A percentile compares a stretch with the other conserved stretches of the same genome.
Conservation (phyloP, 2,888 invertebrate genomes). For the Athrips mouffetella region DNA sequence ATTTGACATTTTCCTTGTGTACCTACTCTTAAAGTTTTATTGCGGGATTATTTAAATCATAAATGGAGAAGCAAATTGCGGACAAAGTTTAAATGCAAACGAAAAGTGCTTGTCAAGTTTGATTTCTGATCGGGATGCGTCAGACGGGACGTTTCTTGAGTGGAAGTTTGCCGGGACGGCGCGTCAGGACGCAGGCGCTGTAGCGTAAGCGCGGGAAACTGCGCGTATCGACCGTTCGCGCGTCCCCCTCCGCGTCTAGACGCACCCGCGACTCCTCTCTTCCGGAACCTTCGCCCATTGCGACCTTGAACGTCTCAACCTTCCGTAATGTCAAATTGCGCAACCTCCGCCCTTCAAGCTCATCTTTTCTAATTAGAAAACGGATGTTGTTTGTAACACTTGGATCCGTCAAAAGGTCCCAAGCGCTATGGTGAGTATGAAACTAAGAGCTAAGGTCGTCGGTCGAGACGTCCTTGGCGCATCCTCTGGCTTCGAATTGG, state of each 20-base stretch:
- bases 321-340: constrained; percentile 70
- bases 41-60: not conserved
- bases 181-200: constrained; percentile 65
- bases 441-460: constrained; percentile 42
- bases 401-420: constrained; percentile 30
- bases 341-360: constrained; percentile 43
- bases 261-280: constrained; percentile 68
- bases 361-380: constrained; percentile 47
- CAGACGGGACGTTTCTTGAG: constrained; percentile 34
- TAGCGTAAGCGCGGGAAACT: constrained; percentile 76
- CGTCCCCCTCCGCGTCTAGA: constrained; percentile 70
- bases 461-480: constrained; percentile 63
- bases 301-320: constrained; percentile 77
- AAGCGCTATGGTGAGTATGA: constrained; percentile 27
- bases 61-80: constrained; percentile 17
- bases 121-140: constrained; percentile 16
- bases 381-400: constrained; percentile 26
- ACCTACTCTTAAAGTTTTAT: not conserved
- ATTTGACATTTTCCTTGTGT: not conserved
- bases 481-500: constrained; percentile 51
- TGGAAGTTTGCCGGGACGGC: constrained; percentile 45
- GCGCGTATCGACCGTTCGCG: constrained; percentile 71
- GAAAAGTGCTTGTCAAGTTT: constrained; percentile 22
- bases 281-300: constrained; percentile 72
- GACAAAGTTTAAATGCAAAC: constrained; percentile 18